Base-by-base conservation (phyloP, 2,113 vertebrate genomes). In the Empidonax traillii region DNA sequence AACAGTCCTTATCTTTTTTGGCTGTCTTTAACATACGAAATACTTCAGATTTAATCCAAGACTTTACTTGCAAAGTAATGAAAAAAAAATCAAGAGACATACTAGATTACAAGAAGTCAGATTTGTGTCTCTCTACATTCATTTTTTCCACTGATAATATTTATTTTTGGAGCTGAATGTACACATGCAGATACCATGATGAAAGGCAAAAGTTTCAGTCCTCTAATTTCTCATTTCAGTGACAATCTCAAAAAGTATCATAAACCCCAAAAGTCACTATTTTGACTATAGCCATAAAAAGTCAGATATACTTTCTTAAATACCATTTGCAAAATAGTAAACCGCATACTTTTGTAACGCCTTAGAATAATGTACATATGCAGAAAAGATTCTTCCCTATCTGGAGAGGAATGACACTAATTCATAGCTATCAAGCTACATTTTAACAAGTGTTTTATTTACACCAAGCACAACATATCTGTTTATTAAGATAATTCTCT, bases 161-260 rank as follows among this genome's bases (percentile, higher is more conserved):
- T 27, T 17, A 7, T 12, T 75, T 68, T 21, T 46, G 8, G 7
- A 73, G 18, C 25, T 33, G 3, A 31, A 88, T 25, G 6, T 3
- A 51, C 0, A 0, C 35, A 55, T 22, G 4, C 5, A 67, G 5
- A 58, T 18, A 67, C 0, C 7, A 6, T 4, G 7, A 80, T 3
- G 17, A 46, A 92, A 55, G 3, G 9, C 5, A 59, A 51, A 77
- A 77, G 25, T 43, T 46, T 44, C 73, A 46, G 15, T 21, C n/a
- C 8, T 61, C 23, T 43, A 49, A 62, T 51, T 77, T 53, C 30
- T 73, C 25, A 66, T 67, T 74, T 59, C 47, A 81, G 6, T 46
- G 3, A 56, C 5, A 35, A 8, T 1, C 10, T 14, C 30, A 43
- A 22, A 81, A 93, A 21, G 28, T 30, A 43, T 1, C 15, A 18